Percentiles rank a stretch among this genome's conserved stretches.
Evolutionary conservation across 2,797 vertebrate genomes (phyloP).

Genomic region (Fundulus diaphanus): DNA sequence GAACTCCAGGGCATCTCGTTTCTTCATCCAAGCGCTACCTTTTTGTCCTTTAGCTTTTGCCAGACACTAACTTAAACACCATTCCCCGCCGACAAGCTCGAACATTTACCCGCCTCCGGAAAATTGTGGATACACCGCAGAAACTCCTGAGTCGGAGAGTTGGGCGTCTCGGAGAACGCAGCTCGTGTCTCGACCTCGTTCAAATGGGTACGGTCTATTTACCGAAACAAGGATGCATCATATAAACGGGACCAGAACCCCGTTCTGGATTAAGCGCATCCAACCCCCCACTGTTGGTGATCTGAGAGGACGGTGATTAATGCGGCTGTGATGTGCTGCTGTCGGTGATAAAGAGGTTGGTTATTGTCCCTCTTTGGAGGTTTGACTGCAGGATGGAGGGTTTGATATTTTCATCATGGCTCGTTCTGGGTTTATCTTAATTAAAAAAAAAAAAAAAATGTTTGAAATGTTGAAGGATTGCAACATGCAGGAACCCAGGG

Average conservation of each 20-base stretch:
- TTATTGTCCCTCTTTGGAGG: slow-evolving; percentile 7
- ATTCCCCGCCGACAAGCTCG: no score
- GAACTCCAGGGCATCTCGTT: no score
- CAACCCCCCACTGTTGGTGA: slow-evolving; percentile 18
- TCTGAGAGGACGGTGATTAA: slow-evolving; percentile 52
- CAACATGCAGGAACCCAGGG: neutral
- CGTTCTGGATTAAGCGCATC: neutral
- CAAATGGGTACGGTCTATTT: no score
- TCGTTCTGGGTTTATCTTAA: slow-evolving; percentile 1
- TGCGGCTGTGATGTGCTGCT: slow-evolving; percentile 39
- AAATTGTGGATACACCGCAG: no score
- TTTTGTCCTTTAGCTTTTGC: no score
- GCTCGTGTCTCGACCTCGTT: no score
- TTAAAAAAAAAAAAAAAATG: neutral
- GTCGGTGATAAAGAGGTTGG: slow-evolving; percentile 60
- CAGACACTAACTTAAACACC: no score
- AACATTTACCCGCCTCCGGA: no score
- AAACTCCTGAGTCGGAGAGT: neutral
- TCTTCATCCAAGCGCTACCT: no score
- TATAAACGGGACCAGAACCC: no score
- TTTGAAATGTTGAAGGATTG: slow-evolving; percentile 23
- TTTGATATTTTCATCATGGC: slow-evolving; percentile 12
- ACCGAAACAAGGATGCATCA: no score
- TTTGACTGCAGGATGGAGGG: slow-evolving; percentile 22
- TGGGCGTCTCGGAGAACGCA: no score